Base-by-base conservation (phyloP, 2,797 vertebrate genomes). In the Neopelma chrysocephalum region DNA sequence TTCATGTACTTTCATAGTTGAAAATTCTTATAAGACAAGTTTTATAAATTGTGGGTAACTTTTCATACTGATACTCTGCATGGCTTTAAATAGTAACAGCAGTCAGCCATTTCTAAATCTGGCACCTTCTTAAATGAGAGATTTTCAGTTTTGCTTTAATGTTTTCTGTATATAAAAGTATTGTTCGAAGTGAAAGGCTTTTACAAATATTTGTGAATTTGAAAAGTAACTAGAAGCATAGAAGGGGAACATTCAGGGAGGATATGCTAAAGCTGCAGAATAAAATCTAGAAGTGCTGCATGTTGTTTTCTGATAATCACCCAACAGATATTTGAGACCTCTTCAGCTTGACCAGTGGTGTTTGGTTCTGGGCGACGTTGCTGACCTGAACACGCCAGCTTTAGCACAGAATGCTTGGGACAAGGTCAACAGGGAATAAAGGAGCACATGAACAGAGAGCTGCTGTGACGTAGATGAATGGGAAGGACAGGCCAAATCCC, bases 291-390 rank as follows among this genome's bases (percentile, higher is more conserved):
- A 90, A 94, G 87, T 58, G 60, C 78, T 92, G 68, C 86, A 45
- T 94, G 93, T 92, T 95, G 73, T 92, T 95, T 97, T 94, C 75
- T 95, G 90, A 95, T 93, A 87, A 95, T 94, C 83, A 54, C 90
- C 95, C 96, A 95, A 23, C 64, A 92, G 96, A 95, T 82, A 97
- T 21, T 93, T 95, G 96, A 96, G 83, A 96, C 96, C 90, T 95
- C 86, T 94, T 95, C 89, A 96, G 78, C 71, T 94, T 95, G 96
- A 82, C 90, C 95, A 81, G 78, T 90, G 93, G 96, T 95, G 78
- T 96, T 96, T 94, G 83, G 94, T 90, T 96, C 36, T 96, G 91
- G 36, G 51, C 12, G 0, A 86, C 43, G 45, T 79, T 97, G 96
- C 94, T 94, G 96, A 95, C 95, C 95, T 93, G 95, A 96, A 92